These are phyloP conservation scores for Trileptium ribeirensis DNA, from an alignment of 2,888 invertebrate species.

Conservation along the genomic window DNA sequence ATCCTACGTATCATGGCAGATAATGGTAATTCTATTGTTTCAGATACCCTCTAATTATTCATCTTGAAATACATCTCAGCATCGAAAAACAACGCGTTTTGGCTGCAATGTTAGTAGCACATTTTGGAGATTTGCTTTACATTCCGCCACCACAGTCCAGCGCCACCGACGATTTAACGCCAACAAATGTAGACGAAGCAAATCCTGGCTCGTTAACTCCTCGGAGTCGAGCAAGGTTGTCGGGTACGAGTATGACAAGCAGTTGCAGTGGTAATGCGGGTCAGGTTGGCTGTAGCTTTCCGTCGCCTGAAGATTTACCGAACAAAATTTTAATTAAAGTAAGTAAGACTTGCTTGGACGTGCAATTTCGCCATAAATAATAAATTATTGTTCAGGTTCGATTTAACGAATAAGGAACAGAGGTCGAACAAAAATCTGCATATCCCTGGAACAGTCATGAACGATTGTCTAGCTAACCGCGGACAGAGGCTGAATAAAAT, in stretches of 20 bases:
- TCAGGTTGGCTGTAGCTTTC: conserved; percentile 37
- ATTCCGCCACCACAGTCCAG: conserved; percentile 19
- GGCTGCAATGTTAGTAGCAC: conserved; percentile 48
- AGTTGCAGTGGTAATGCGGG: background rate
- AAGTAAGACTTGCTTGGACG: background rate
- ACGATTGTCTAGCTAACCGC: no score
- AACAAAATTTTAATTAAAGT: conserved; percentile 53
- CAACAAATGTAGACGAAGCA: conserved; percentile 55
- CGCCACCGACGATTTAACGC: conserved; percentile 54
- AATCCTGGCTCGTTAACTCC: no score
- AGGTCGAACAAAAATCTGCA: no score
- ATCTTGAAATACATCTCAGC: conserved; percentile 57
- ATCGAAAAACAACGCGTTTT: conserved; percentile 54
- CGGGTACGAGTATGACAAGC: no score
- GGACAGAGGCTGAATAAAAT: no score
- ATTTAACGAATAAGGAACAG: no score
- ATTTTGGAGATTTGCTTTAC: conserved; percentile 52
- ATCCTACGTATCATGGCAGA: no score
- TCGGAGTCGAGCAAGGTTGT: no score
- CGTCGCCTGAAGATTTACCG: conserved; percentile 52
- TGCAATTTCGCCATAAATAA: no score
- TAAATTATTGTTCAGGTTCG: no score
- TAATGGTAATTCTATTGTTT: no score
- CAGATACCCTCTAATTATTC: conserved; percentile 57
- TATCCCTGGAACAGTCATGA: no score